Evolutionary conservation across 2,888 invertebrate genomes (phyloP), one percentile per base, ranked within the genome.

Genomic region (Plemyria rubiginata): DNA sequence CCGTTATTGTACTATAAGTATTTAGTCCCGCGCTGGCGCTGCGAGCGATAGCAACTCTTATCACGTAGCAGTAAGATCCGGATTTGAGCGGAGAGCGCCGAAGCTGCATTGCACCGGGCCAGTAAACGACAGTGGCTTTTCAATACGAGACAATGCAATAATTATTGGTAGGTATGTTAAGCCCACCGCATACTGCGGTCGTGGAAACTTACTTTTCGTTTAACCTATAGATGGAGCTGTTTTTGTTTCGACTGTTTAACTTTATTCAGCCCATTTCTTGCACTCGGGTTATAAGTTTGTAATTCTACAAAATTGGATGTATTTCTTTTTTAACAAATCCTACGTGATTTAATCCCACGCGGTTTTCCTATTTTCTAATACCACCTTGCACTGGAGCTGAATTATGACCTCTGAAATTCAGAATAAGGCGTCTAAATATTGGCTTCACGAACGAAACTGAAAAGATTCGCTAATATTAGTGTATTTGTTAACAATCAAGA

Each of bases 1-100:
- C 76, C 71, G 76, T 76, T 76, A 81, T 81, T 79, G 79, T 81
- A 74, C 81, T 80, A 79, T 75, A 75, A 78, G 72, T 78, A 73
- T 74, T 74, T 66, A 73, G 78, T 75, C 69, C 65, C 61, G 64
- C 60, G 62, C 54, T 7, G 46, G 4, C 28, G 28, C 48, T 45
- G 12, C 46, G 13, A 16, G 22, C 43, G 9, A 54, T 38, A 50
- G 36, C 13, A 22, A 48, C 15, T 63, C 57, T 49, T 67, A 66
- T 65, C 48, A 32, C 51, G 15, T 15, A 36, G 15, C 4, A 11
- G 11, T 50, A 67, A 60, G 61, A 55, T 65, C 32, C 12, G 54
- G 52, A 38, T 29, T 64, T 28, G 52, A 52, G n/a, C 43, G 48
- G 43, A 15, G 8, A 29, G 9, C 0, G 38, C 29, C 28, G 55